phyloP scores from a whole-genome alignment of 2,113 vertebrate species.

The Bettongia penicillata region DNA sequence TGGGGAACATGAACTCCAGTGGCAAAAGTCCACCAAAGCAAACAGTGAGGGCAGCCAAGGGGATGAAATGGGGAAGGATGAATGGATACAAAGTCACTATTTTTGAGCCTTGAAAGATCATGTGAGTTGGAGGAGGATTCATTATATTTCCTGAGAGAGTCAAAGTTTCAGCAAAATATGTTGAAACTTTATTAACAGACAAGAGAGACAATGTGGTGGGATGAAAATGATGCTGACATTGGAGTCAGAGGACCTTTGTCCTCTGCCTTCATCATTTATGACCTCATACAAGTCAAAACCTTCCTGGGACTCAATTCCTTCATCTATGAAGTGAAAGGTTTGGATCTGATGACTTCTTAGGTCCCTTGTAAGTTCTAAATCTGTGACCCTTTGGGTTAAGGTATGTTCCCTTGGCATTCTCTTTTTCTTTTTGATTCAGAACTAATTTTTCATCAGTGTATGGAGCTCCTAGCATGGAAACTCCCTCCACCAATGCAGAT shows the following conservation, averaged over 20 bases:
- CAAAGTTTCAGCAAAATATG: constrained; percentile 24
- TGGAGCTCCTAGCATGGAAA: background rate
- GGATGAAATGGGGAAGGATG: constrained; percentile 36
- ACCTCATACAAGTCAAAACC: background rate
- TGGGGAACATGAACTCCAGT: constrained; percentile 73
- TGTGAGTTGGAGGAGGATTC: constrained; percentile 1
- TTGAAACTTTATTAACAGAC: constrained; percentile 17
- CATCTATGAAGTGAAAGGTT: background rate
- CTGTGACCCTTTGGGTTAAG: background rate
- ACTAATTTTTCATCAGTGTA: background rate
- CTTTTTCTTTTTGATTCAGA: background rate
- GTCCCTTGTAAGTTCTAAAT: background rate
- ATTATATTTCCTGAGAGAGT: constrained; percentile 34
- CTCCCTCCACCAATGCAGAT: background rate
- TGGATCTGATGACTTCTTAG: background rate
- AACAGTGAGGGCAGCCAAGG: constrained; percentile 66
- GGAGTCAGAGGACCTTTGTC: background rate
- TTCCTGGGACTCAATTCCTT: background rate
- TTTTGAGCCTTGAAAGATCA: constrained; percentile 54
- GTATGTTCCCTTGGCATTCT: background rate
- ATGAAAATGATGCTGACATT: background rate
- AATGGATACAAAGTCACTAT: rapidly evolving
- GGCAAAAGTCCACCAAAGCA: constrained; percentile 75
- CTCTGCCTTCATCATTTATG: background rate
- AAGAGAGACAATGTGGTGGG: background rate